Evolutionary conservation across 2,113 vertebrate genomes (phyloP).

Genomic region (Plotosus lineatus): DNA sequence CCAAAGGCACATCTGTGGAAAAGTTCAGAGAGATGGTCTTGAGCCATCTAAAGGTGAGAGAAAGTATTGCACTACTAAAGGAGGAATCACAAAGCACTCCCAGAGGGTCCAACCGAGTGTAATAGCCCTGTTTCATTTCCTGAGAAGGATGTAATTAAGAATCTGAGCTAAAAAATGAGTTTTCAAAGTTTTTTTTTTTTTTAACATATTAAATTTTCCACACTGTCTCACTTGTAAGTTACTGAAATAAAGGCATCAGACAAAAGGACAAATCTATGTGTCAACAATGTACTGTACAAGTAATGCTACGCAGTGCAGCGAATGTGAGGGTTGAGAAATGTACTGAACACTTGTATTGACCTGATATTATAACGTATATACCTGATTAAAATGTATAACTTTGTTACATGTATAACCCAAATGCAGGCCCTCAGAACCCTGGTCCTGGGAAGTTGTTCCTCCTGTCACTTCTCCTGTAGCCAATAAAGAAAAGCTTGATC

Average conservation of each 20-base stretch:
- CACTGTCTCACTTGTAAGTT: too few relatives aligned
- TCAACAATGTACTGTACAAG: too few relatives aligned
- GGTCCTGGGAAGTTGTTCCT: neutral
- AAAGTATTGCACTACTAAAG: neutral
- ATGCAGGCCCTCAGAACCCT: neutral
- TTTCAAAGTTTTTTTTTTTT: too few relatives aligned
- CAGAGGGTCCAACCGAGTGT: neutral
- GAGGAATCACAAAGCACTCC: neutral
- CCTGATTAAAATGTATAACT: neutral
- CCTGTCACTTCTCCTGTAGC: neutral
- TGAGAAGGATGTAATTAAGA: neutral
- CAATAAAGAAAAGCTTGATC: neutral
- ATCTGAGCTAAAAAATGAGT: too few relatives aligned
- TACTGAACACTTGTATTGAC: neutral
- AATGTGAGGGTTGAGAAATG: neutral
- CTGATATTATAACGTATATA: neutral
- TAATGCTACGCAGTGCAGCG: neutral
- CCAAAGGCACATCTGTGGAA: constrained; percentile 92
- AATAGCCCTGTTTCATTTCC: neutral
- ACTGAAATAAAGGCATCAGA: too few relatives aligned
- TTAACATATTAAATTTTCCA: too few relatives aligned
- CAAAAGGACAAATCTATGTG: too few relatives aligned
- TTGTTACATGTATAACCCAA: neutral
- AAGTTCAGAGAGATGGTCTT: constrained; percentile 98
- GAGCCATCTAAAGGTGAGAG: constrained; percentile 84